Evolutionary conservation across 92 coral and sea anemone genomes (phyloP).

Genomic region (Phenganax subtilis): DNA sequence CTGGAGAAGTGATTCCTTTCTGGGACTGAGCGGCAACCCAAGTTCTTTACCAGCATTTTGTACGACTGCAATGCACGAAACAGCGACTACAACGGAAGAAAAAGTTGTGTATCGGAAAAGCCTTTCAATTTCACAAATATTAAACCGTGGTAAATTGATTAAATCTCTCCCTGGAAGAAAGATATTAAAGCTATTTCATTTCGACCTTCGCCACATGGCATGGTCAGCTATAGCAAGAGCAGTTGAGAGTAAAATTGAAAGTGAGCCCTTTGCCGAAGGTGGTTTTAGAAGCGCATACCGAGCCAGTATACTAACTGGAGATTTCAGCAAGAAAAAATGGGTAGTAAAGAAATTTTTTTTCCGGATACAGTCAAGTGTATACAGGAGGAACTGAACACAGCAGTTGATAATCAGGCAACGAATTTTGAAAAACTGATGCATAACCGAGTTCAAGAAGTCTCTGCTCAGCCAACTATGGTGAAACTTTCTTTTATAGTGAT

Average conservation of each 20-base stretch:
- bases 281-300: neutral
- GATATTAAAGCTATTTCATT: conserved; percentile 6
- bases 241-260: neutral
- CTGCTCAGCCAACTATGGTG: neutral
- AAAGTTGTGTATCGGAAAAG: conserved; percentile 18
- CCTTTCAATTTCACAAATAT: conserved; percentile 19
- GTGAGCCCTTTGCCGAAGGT: conserved; percentile 7
- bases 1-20: neutral
- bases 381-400: neutral
- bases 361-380: neutral
- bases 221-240: neutral
- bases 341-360: neutral
- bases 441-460: conserved; percentile 10
- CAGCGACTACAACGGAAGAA: neutral
- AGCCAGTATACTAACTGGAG: neutral
- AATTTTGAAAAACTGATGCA: conserved; percentile 13
- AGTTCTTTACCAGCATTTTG: conserved; percentile 2
- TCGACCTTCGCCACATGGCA: conserved; percentile 12
- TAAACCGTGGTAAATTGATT: conserved; percentile 8
- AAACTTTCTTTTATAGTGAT: conserved; percentile 19
- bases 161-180: conserved; percentile 13
- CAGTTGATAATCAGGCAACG: conserved; percentile 16
- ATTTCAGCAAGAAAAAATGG: conserved; percentile 6
- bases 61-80: neutral
- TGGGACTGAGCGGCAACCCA: neutral